phyloP scores from a whole-genome alignment of 1,140 invertebrate species.

The Trigoniulus corallinus region DNA sequence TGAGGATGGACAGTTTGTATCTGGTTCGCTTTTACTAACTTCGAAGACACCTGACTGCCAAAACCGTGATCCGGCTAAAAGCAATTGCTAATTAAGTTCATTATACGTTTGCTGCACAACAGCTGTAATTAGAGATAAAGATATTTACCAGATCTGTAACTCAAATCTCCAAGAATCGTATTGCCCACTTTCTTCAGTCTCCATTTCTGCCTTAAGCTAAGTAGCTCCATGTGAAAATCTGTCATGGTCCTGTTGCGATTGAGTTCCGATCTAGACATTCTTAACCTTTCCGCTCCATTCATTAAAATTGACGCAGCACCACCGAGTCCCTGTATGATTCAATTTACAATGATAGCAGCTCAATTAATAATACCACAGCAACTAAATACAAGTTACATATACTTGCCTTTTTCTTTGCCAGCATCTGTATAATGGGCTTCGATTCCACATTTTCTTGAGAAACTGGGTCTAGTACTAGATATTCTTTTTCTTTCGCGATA shows the following conservation, averaged over 20 bases:
- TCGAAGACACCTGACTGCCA: conserved; percentile 88
- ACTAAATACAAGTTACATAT: not conserved
- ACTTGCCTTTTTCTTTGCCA: conserved; percentile 70
- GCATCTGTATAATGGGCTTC: conserved; percentile 70
- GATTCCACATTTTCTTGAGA: conserved; percentile 64
- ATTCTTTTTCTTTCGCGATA: conserved; percentile 81
- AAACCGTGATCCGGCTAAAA: conserved; percentile 62
- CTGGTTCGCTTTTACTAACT: conserved; percentile 76
- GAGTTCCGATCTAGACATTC: conserved; percentile 59
- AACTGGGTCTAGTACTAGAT: conserved; percentile 85
- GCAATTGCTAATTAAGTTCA: conserved; percentile 4
- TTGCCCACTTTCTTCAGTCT: conserved; percentile 87
- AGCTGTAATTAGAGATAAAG: not conserved
- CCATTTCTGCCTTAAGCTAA: conserved; percentile 83
- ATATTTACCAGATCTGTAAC: conserved; percentile 70
- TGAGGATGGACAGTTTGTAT: conserved; percentile 31
- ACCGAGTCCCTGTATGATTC: conserved; percentile 41
- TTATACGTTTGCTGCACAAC: not conserved
- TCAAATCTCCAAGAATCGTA: conserved; percentile 88
- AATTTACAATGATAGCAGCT: no score
- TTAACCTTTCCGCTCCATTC: conserved; percentile 67
- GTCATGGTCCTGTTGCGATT: conserved; percentile 39
- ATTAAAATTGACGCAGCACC: conserved; percentile 64
- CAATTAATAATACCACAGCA: not conserved
- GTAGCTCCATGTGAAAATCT: conserved; percentile 84